A percentile compares a stretch with the other conserved stretches of the same genome.
Conservation (phyloP, 2,888 invertebrate genomes). For the Andrena praecox region DNA sequence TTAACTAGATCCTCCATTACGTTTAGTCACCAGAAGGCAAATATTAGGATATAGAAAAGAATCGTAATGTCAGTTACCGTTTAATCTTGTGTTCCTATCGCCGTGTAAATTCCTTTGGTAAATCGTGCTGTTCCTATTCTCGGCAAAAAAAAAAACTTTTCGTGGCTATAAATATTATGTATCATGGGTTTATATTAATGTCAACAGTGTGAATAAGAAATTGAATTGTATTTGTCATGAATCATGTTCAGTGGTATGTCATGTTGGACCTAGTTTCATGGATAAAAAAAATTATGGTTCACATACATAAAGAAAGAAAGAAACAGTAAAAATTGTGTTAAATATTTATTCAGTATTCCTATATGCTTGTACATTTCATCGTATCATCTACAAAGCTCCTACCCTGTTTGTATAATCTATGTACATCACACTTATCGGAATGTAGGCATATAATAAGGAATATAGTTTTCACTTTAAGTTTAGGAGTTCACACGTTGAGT, state of each 20-base stretch:
- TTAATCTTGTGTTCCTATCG: constrained; percentile 59
- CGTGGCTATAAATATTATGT: constrained; percentile 56
- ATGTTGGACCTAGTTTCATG: constrained; percentile 58
- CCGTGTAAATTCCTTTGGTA: constrained; percentile 32
- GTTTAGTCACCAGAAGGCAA: constrained; percentile 51
- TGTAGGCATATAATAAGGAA: constrained; percentile 43
- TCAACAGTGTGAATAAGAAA: constrained; percentile 66
- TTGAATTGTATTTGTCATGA: constrained; percentile 46
- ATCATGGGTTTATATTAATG: constrained; percentile 68
- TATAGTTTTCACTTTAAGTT: constrained; percentile 40
- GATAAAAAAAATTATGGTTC: constrained; percentile 62
- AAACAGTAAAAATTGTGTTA: constrained; percentile 61
- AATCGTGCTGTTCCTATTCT: constrained; percentile 35
- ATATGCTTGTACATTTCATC: constrained; percentile 63
- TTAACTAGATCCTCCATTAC: constrained; percentile 56
- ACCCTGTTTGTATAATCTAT: constrained; percentile 52
- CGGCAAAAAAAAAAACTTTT: constrained; percentile 16
- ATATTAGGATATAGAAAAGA: constrained; percentile 47
- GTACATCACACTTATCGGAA: constrained; percentile 41
- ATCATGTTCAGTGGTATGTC: constrained; percentile 52
- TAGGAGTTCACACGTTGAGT: constrained; percentile 24
- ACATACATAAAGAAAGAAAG: constrained; percentile 64
- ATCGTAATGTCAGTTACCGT: constrained; percentile 61
- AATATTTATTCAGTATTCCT: constrained; percentile 67
- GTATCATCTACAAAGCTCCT: constrained; percentile 59